Evolutionary conservation across 2,888 invertebrate species (phyloP), one percentile per base, ranked within the genome.

Genomic region (Maniola hyperantus): DNA sequence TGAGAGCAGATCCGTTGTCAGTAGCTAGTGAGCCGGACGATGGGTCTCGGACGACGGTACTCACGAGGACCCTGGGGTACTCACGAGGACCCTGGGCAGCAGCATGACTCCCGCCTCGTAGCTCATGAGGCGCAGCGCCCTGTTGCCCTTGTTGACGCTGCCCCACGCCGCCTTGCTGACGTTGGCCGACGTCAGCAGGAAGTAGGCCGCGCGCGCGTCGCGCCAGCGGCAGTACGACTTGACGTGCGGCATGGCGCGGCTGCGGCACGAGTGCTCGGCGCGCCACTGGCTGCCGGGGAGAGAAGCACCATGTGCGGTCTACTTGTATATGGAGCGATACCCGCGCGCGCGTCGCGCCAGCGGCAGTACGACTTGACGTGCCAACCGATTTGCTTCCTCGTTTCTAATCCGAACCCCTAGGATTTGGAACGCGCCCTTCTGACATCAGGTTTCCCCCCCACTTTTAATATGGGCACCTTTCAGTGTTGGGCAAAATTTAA

Each of bases 131-230:
- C 96, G 94, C 0, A 93, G 81, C 0, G 93, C 93, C 0, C 87
- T 85, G 82, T 94, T 93, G 51, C 93, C 94, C 69, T 88, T 94
- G 71, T 94, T 95, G 8, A 93, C 84, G 10, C 89, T 89, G 50
- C 99, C 99, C 99, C 99, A 99, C 0, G 99, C 99, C 0, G 99
- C 98, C 91, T 99, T 99, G 11, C 99, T 99, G 39, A 99, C 90
- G 90, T 99, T 99, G 0, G 97, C 98, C 64, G 99, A 99, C 0
- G 98, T 98, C 0, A 99, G 89, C 0, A 97, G 87, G 83, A 97
- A 97, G 95, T 96, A 99, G 0, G 97, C 95, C 5, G 96, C 93
- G 73, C 91, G 87, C 79, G 96, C 95, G 0, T 95, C 95, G 0
- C 96, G 96, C 2, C 95, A 87, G 10, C 99, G 93, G 0, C 95